A percentile compares a stretch with the other conserved stretches of the same genome.
These are phyloP conservation scores for Lordiphosa fenestrarum DNA, from an alignment of 2,888 invertebrate species.

Conservation along the genomic window DNA sequence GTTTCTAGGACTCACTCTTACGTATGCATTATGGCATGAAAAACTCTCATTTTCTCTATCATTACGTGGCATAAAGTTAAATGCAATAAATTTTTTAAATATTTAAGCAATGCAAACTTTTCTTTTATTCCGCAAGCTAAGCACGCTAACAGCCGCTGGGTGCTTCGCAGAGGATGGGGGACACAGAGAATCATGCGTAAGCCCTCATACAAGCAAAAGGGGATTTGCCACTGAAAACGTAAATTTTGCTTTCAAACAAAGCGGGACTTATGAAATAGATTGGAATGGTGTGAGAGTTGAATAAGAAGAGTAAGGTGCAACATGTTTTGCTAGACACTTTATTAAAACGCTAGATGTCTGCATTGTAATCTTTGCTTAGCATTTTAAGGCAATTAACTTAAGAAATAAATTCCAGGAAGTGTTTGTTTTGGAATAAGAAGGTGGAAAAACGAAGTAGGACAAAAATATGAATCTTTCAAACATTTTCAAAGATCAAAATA, in stretches of 20 bases:
- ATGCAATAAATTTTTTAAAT: constrained; percentile 57
- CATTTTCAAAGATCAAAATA: too few species aligned
- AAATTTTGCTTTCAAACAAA: constrained; percentile 47
- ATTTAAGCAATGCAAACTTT: constrained; percentile 45
- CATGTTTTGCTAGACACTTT: too few species aligned
- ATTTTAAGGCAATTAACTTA: too few species aligned
- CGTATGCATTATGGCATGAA: constrained; percentile 58
- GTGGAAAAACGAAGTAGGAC: too few species aligned
- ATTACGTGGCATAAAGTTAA: constrained; percentile 36
- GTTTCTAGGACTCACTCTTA: constrained; percentile 13
- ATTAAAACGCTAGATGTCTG: too few species aligned
- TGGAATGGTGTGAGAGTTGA: constrained; percentile 13
- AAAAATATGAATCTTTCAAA: too few species aligned
- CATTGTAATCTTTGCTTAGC: too few species aligned
- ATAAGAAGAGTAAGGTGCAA: neutral
- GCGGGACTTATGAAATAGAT: constrained; percentile 12
- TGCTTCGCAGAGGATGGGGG: constrained; percentile 11
- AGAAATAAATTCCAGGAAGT: too few species aligned
- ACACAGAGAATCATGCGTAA: constrained; percentile 51
- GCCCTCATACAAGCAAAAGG: constrained; percentile 53
- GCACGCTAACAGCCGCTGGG: constrained; percentile 7
- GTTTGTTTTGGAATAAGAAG: too few species aligned
- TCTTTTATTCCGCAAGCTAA: constrained; percentile 24
- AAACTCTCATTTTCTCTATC: constrained; percentile 37
- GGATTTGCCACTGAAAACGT: constrained; percentile 61